Conservation (phyloP, 2,888 invertebrate species). For the Brachypalpus laphriformis region DNA sequence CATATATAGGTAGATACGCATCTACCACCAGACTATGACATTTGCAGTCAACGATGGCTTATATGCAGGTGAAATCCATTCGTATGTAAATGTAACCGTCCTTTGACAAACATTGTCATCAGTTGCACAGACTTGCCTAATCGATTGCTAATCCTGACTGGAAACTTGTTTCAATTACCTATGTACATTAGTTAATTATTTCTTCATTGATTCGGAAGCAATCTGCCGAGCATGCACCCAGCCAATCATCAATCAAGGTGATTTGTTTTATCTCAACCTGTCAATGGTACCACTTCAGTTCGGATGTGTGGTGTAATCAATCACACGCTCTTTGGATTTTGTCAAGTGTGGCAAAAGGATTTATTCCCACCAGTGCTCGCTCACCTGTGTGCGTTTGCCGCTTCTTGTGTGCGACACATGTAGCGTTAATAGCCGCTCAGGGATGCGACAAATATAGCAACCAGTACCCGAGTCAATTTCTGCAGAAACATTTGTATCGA, state of each 20-base stretch:
- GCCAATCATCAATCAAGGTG: constrained; percentile 82
- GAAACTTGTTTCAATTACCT: constrained; percentile 69
- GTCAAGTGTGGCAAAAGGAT: constrained; percentile 75
- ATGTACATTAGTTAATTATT: constrained; percentile 72
- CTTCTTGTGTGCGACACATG: constrained; percentile 28
- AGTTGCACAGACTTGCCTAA: constrained; percentile 22
- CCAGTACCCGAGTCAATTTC: constrained; percentile 8
- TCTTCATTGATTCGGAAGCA: constrained; percentile 68
- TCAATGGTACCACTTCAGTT: constrained; percentile 62
- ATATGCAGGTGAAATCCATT: not conserved
- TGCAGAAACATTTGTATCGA: not conserved
- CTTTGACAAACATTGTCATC: constrained; percentile 53
- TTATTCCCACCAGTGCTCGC: constrained; percentile 45
- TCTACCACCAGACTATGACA: not conserved
- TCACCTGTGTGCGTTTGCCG: constrained; percentile 47
- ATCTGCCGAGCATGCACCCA: constrained; percentile 48
- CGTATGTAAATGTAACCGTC: constrained; percentile 31
- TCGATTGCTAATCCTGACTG: constrained; percentile 52
- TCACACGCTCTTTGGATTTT: constrained; percentile 73
- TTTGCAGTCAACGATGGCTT: not conserved
- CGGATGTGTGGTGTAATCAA: constrained; percentile 71
- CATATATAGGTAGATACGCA: not conserved
- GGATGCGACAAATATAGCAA: constrained; percentile 18
- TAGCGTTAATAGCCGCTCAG: constrained; percentile 30
- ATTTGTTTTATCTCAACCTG: constrained; percentile 79